A percentile compares a stretch with the other conserved stretches of the same genome.
These are phyloP conservation scores for Telmatochromis bifrenatus DNA, from an alignment of 2,113 vertebrate genomes.

Conservation along the genomic window DNA sequence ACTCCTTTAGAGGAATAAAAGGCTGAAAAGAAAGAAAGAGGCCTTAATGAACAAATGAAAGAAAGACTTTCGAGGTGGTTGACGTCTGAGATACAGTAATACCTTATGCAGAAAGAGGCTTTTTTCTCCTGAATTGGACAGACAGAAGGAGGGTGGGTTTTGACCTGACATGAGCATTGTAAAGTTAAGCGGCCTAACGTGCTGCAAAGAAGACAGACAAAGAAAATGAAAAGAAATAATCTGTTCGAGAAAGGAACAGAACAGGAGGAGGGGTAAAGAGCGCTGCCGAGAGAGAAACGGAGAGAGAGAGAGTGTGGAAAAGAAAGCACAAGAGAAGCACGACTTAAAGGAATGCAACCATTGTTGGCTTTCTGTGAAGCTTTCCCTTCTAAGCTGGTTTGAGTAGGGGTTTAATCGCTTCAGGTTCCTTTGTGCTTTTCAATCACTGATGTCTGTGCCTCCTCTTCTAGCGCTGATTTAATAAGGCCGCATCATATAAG, in stretches of 20 bases:
- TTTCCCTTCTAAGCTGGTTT: conserved; percentile 61
- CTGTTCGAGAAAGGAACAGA: conserved; percentile 40
- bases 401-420: conserved; percentile 67
- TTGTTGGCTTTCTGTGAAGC: conserved; percentile 58
- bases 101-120: conserved; percentile 4
- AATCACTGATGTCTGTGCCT: conserved; percentile 56
- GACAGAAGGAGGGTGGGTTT: background rate
- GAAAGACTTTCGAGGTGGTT: conserved; percentile 25
- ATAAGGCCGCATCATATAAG: conserved; percentile 43
- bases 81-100: conserved; percentile 39
- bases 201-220: conserved; percentile 47
- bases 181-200: conserved; percentile 65
- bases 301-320: background rate
- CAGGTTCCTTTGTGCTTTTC: conserved; percentile 53
- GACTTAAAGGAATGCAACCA: conserved; percentile 51
- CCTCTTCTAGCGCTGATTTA: conserved; percentile 53
- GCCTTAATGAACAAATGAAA: conserved; percentile 6
- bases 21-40: conserved; percentile 17
- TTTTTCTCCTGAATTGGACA: conserved; percentile 29
- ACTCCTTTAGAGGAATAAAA: conserved; percentile 19
- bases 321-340: conserved; percentile 9
- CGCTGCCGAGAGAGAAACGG: background rate
- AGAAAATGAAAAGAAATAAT: conserved; percentile 55
- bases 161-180: conserved; percentile 54
- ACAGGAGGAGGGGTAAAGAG: conserved; percentile 29